Conservation (phyloP, 2,797 vertebrate genomes). For the Sebastiscus albofasciatus region DNA sequence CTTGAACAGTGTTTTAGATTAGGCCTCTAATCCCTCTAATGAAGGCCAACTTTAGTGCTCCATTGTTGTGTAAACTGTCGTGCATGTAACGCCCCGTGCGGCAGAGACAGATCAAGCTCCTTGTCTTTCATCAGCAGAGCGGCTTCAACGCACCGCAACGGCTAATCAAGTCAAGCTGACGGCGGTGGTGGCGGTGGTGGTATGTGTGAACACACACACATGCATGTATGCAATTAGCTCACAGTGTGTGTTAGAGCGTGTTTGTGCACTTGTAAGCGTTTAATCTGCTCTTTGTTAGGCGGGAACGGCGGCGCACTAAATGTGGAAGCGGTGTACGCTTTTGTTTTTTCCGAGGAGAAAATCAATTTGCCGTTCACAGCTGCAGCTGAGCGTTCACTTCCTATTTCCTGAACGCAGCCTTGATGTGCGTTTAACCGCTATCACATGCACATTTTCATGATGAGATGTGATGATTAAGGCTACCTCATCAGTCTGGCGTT, state of each 20-base stretch:
- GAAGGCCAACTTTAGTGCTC: slow-evolving; percentile 65
- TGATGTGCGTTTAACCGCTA: slow-evolving; percentile 57
- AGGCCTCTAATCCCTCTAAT: slow-evolving; percentile 74
- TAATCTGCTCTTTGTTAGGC: slow-evolving; percentile 58
- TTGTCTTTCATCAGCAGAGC: slow-evolving; percentile 72
- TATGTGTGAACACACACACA: slow-evolving; percentile 22
- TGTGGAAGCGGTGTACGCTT: slow-evolving; percentile 49
- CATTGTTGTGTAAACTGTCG: slow-evolving; percentile 70
- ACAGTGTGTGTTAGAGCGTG: slow-evolving; percentile 28
- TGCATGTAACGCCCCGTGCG: slow-evolving; percentile 46
- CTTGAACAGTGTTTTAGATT: slow-evolving; percentile 70
- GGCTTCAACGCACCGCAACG: slow-evolving; percentile 38
- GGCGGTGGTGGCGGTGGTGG: slow-evolving; percentile 1
- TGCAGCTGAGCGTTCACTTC: slow-evolving; percentile 62
- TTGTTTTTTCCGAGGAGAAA: slow-evolving; percentile 55
- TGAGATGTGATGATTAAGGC: slow-evolving; percentile 56
- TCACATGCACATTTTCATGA: slow-evolving; percentile 39
- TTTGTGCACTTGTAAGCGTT: slow-evolving; percentile 33
- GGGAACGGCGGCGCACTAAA: slow-evolving; percentile 24
- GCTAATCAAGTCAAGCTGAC: slow-evolving; percentile 72
- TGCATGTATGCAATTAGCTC: slow-evolving; percentile 51
- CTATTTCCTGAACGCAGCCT: slow-evolving; percentile 63
- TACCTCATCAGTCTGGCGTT: slow-evolving; percentile 53
- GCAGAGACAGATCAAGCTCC: slow-evolving; percentile 65
- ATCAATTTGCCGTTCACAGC: slow-evolving; percentile 57